Evolutionary conservation across 2,797 vertebrate species (phyloP).

Genomic region (Macrochelys suwanniensis): DNA sequence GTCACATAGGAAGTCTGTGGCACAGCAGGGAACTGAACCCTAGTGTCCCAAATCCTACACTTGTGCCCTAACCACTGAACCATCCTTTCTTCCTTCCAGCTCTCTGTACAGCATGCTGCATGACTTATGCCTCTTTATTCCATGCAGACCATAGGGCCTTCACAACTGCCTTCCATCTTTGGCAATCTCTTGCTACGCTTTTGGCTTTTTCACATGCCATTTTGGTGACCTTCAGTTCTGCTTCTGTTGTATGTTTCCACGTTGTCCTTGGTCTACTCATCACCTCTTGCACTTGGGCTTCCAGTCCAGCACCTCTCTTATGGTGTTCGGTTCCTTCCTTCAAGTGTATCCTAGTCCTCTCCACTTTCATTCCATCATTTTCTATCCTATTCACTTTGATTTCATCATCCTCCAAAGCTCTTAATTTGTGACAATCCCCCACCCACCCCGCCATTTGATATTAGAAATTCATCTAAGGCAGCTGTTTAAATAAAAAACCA

Average conservation of each 20-base stretch:
- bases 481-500: too few relatives aligned
- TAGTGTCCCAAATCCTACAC: not conserved
- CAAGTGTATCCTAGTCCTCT: not conserved
- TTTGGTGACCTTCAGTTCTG: not conserved
- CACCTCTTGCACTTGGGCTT: not conserved
- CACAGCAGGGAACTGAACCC: not conserved
- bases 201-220: not conserved
- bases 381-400: not conserved
- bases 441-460: not conserved
- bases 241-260: not conserved
- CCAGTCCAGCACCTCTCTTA: not conserved
- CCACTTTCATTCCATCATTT: not conserved
- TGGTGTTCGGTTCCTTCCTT: not conserved
- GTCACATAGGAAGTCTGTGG: not conserved
- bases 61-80: rapidly evolving
- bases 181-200: not conserved
- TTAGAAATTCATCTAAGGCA: too few relatives aligned
- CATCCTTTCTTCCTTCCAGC: rapidly evolving
- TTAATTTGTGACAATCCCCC: not conserved
- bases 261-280: not conserved
- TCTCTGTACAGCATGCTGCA: not conserved
- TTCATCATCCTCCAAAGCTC: not conserved
- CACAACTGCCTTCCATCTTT: not conserved
- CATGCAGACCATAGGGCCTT: not conserved
- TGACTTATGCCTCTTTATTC: not conserved